Base-by-base conservation (phyloP, 2,888 invertebrate species). In the Zaprionus bogoriensis region DNA sequence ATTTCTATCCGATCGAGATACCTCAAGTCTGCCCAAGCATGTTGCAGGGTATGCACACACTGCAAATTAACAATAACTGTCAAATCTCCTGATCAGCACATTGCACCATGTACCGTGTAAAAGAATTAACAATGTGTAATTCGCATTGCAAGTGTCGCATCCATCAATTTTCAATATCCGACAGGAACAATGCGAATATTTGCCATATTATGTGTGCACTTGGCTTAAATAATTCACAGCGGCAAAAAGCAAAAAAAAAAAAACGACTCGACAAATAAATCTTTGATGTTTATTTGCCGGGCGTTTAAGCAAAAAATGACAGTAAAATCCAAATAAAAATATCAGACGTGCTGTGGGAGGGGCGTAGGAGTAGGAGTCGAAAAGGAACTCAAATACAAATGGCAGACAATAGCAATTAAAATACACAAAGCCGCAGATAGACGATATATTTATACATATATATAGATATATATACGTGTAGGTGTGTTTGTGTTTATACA, bases 341-440 rank as follows among this genome's bases (percentile, higher is more conserved):
- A 44, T 22, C 12, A 42, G 9, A 5, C 32, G 25, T 36, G 22
- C 36, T 38, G n/a, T 10, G 2, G 1, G 2, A 1, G 6, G 30
- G 14, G 32, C 4, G 14, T 6, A 9, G 3, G 7, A 9, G 7
- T 5, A 5, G 20, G n/a, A n/a, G 4, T 20, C 19, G 7, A 22
- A 47, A 28, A 41, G 42, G 19, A 41, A 32, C 12, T 17, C 28
- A 39, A 36, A 25, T 36, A 28, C 36, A 51, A 73, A 59, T 51
- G 39, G 28, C 42, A 60, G 51, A 68, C 50, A 58, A 65, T 53
- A 54, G 47, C 70, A 72, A 69, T 74, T 69, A 74, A 72, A 69
- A 68, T 55, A 39, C 53, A 51, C 41, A 54, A 60, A 59, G 53
- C 58, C 44, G 36, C 63, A 51, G 28, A 62, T 53, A 52, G 36